Percentiles rank a stretch among this genome's conserved stretches.
These are phyloP conservation scores for Chinchilla lanigera DNA, from an alignment of 2,113 vertebrate species.

Conservation along the genomic window DNA sequence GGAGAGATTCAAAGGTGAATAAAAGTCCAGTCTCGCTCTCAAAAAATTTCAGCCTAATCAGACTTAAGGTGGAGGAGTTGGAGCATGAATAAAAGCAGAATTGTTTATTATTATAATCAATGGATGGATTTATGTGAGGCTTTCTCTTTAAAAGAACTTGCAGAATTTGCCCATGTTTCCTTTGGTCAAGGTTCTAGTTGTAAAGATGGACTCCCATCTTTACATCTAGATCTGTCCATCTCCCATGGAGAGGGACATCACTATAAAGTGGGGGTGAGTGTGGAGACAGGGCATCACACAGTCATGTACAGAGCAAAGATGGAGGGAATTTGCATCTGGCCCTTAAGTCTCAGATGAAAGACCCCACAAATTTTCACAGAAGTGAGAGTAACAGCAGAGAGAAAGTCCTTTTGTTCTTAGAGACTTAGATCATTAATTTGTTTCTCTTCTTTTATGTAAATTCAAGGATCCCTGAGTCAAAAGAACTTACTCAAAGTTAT, in stretches of 20 bases:
- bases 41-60: background rate
- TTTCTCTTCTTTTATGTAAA: background rate
- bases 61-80: background rate
- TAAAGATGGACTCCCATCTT: too few species aligned
- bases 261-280: background rate
- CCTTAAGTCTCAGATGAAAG: background rate
- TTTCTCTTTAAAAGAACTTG: background rate
- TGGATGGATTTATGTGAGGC: background rate
- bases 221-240: too few species aligned
- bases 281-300: fast-evolving
- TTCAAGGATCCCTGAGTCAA: background rate
- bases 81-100: background rate
- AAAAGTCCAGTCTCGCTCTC: background rate
- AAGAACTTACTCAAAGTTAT: background rate
- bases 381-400: background rate
- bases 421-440: background rate
- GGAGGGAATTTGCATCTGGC: background rate
- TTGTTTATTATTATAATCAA: background rate
- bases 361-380: background rate
- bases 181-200: fast-evolving
- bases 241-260: background rate
- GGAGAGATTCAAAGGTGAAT: background rate
- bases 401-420: background rate
- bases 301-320: background rate
- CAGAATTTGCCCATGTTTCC: background rate